Conservation (phyloP, 2,888 invertebrate species). For the Morpho achilles region DNA sequence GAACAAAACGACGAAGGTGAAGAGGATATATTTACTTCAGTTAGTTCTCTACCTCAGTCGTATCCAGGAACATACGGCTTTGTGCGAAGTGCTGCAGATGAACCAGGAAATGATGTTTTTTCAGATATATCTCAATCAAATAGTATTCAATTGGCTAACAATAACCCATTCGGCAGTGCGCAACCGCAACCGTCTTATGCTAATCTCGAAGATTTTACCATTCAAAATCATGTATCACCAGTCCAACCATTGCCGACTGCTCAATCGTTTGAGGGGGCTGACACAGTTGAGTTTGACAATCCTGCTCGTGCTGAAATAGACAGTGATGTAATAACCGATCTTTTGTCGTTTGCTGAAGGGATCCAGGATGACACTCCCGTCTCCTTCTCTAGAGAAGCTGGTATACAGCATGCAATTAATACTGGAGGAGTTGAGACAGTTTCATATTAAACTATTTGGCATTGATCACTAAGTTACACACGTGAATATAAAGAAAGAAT, state of each 20-base stretch:
- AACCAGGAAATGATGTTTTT: slow-evolving; percentile 45
- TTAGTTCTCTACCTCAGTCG: slow-evolving; percentile 52
- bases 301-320: slow-evolving; percentile 45
- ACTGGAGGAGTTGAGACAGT: slow-evolving; percentile 59
- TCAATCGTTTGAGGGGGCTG: slow-evolving; percentile 43
- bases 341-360: slow-evolving; percentile 37
- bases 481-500: too few relatives aligned
- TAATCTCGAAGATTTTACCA: slow-evolving; percentile 45
- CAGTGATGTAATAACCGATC: slow-evolving; percentile 38
- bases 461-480: too few relatives aligned
- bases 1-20: slow-evolving; percentile 61
- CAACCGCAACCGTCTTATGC: slow-evolving; percentile 42
- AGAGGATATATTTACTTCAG: slow-evolving; percentile 54
- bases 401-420: slow-evolving; percentile 56
- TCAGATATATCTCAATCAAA: slow-evolving; percentile 44
- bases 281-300: slow-evolving; percentile 41
- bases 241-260: slow-evolving; percentile 36
- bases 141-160: slow-evolving; percentile 38
- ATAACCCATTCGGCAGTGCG: slow-evolving; percentile 46
- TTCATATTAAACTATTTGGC: slow-evolving; percentile 41
- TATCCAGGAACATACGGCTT: slow-evolving; percentile 57
- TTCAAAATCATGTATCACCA: slow-evolving; percentile 43
- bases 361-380: slow-evolving; percentile 48
- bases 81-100: slow-evolving; percentile 46
- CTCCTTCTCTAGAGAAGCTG: slow-evolving; percentile 57